Evolutionary conservation across 2,797 vertebrate genomes (phyloP), one percentile per base, ranked within the genome.

Genomic region (Epinephelus awoara): DNA sequence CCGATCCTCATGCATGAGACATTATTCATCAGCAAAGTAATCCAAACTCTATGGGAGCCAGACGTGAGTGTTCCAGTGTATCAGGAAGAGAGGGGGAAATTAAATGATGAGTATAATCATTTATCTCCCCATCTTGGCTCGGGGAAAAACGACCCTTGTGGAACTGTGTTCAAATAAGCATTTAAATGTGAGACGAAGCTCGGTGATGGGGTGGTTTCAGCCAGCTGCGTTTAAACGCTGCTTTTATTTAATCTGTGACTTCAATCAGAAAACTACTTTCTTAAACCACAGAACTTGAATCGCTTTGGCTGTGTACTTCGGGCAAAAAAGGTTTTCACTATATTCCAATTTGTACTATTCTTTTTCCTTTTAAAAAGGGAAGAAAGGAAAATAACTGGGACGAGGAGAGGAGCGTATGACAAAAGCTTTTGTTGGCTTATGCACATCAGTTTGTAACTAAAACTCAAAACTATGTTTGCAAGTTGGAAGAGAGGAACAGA

Each of bases 1-100:
- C 49, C 0, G 50, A 77, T 78, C 75, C 15, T 83, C 84, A 68
- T 80, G 77, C 77, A 84, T 42, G 61, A 84, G 80, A 70, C 78
- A 86, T 86, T 82, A 88, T 79, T 92, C 90, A 89, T 80, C 66
- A 78, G 81, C 14, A 40, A 77, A 83, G 66, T 59, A 64, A 90
- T 89, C 80, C 84, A 88, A 85, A 88, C 90, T 83, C 87, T 85
- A 84, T 29, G 6, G 86, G 80, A 75, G 91, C 70, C 83, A 77
- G 58, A 80, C 54, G 12, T 59, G 51, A 80, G 50, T 54, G 76
- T 72, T 90, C 89, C 86, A 85, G 72, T 17, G 55, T 42, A 77
- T 85, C 76, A 65, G 82, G 75, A 88, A 80, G 44, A 80, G 65
- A 78, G 44, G 72, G 27, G 79, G 77, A 85, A 85, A 89, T 83